A percentile compares a stretch with the other conserved stretches of the same genome.
phyloP scores from a whole-genome alignment of 2,113 vertebrate genomes.

The Xiphophorus maculatus region DNA sequence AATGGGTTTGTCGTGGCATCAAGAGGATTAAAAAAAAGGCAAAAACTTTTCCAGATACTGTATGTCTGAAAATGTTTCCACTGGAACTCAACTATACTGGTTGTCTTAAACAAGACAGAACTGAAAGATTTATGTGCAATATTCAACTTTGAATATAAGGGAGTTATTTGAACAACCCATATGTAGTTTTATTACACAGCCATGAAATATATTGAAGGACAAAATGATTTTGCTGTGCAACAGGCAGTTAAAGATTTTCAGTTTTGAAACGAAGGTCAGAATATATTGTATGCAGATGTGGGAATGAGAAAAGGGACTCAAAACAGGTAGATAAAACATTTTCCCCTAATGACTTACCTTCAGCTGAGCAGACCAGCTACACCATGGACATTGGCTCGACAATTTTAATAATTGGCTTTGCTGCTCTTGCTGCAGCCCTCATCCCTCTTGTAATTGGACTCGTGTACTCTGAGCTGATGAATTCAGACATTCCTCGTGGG shows the following conservation, averaged over 20 bases:
- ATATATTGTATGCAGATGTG: slow-evolving; percentile 14
- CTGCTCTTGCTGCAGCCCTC: slow-evolving; percentile 75
- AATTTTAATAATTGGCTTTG: slow-evolving; percentile 76
- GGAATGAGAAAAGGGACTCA: slow-evolving; percentile 32
- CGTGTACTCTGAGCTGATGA: slow-evolving; percentile 81
- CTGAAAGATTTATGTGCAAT: neutral
- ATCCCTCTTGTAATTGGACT: slow-evolving; percentile 81
- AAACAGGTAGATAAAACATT: slow-evolving; percentile 62
- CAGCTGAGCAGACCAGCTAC: slow-evolving; percentile 56
- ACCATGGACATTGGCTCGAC: slow-evolving; percentile 75
- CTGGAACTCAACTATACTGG: neutral
- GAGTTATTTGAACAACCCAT: slow-evolving; percentile 7
- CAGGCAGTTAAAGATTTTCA: slow-evolving; percentile 40
- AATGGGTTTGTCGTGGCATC: neutral
- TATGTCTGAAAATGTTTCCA: neutral
- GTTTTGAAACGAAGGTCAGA: slow-evolving; percentile 51
- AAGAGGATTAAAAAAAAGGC: neutral
- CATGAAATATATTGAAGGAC: slow-evolving; percentile 18
- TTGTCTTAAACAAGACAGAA: neutral
- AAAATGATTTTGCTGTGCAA: slow-evolving; percentile 31
- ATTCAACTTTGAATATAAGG: neutral
- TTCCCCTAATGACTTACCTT: slow-evolving; percentile 54
- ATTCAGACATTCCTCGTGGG: slow-evolving; percentile 82
- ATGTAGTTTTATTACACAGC: slow-evolving; percentile 31
- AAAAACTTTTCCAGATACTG: neutral